Base-by-base conservation (phyloP, 2,797 vertebrate genomes). In the Alca torda region DNA sequence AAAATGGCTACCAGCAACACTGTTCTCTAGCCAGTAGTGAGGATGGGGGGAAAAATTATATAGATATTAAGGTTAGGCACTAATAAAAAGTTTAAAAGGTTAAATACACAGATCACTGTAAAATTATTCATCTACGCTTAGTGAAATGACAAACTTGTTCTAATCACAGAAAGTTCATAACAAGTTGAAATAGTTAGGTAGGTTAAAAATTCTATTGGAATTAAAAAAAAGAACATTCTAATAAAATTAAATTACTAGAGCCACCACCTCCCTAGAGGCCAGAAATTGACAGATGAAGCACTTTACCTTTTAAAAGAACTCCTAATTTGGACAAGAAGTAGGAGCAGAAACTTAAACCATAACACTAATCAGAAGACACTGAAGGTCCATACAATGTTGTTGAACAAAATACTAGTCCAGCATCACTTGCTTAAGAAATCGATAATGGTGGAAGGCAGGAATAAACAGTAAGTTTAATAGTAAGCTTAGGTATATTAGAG, bases 31-130 rank as follows among this genome's bases (percentile, higher is more conserved):
- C 3, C 21, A 68, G 17, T 13, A 82, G 60, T 6, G 26, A 56
- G 28, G 16, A 25, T 4, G 3, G 7, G 4, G 4, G 8, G 0
- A 33, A 53, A 25, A 33, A 8, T 24, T 0, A 54, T 43, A 48
- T 13, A 80, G 31, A 70, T 84, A 75, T 6, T 16, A 89, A 89
- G 23, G 56, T 60, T 35, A 78, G 41, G 14, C 24, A 84, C 6
- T 53, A 35, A 48, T n/a, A 64, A 11, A 4, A 41, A 53, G 14
- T 24, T 83, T 54, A 73, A 90, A 86, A 81, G 15, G 25, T 74
- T 54, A 92, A 74, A 59, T 26, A 60, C 20, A 56, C 8, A 69
- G 30, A 78, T 48, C 43, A 87, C 8, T 51, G 17, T 17, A 84
- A 93, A 87, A 75, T 77, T 21, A 84, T n/a, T 64, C 7, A 12